These are phyloP conservation scores for Berghia stephanieae DNA, from an alignment of 1,140 invertebrate genomes.

Conservation along the genomic window DNA sequence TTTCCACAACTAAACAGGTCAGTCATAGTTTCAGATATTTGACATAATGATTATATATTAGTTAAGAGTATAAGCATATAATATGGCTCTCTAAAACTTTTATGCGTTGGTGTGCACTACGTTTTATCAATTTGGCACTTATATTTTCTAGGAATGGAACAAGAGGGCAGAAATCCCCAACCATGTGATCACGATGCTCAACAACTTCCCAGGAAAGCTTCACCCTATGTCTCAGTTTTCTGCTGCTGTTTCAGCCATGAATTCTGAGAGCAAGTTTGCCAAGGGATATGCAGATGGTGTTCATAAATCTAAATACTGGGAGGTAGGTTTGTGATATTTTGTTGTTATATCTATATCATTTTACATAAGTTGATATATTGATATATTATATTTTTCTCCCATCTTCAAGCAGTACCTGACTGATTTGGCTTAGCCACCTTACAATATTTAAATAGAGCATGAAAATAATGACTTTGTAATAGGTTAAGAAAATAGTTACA, in stretches of 20 bases:
- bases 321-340: conserved; percentile 70
- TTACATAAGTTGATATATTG: background rate
- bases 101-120: too few species aligned
- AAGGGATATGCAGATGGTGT: conserved; percentile 89
- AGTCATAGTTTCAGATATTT: too few species aligned
- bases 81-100: too few species aligned
- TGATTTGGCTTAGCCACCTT: background rate
- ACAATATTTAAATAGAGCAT: too few species aligned
- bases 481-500: too few species aligned
- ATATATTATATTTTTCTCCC: background rate
- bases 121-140: too few species aligned
- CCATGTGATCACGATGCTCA: conserved; percentile 93
- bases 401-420: background rate
- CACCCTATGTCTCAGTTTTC: conserved; percentile 98
- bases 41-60: too few species aligned
- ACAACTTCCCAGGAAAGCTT: conserved; percentile 91
- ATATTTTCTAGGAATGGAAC: conserved; percentile 84
- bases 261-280: conserved; percentile 93
- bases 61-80: too few species aligned
- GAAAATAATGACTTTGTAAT: too few species aligned
- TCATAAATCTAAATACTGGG: conserved; percentile 89
- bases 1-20: too few species aligned
- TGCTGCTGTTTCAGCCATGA: conserved; percentile 89
- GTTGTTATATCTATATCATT: background rate
- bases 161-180: conserved; percentile 86